Base-by-base conservation (phyloP, 1,140 invertebrate species). In the Sinella curviseta region DNA sequence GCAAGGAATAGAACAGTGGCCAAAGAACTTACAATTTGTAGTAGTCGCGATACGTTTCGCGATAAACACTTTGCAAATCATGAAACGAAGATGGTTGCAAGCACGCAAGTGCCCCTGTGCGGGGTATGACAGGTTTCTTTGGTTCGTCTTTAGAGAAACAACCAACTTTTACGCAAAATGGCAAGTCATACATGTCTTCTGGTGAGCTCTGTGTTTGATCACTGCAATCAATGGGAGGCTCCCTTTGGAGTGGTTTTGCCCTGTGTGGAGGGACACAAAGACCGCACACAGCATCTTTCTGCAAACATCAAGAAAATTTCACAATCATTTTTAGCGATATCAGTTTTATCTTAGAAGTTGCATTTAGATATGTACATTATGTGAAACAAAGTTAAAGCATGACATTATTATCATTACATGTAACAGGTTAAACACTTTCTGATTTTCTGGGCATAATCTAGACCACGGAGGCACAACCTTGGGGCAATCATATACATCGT, bases 111-210 rank as follows among this genome's bases (percentile, higher is more conserved):
- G 20, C 39, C 8, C 39, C 39, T 48, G 8, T 48, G 39, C 39
- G 8, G 20, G 39, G 20, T 8, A 8, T 8, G 39, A 48, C 39
- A 48, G 8, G 39, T 48, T 12, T 12, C 20, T 48, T 8, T 48
- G 39, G 8, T 48, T 48, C 39, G 8, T 48, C 20, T 48, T 48
- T 20, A 12, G 20, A 48, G 39, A 20, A 20, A 8, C 20, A 12
- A 8, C 39, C 39, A 14, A 70, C 65, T 31, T 33, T 31, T 8
- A 70, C 65, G 3, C 65, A n/a, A 70, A 70, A 70, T 16, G 65
- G 65, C 4, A 70, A 30, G 31, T 70, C 65, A 70, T 70, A 70
- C 65, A 33, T 60, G 24, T 60, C 57, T 26, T 60, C 57, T 4
- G 39, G 39, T 4, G 4, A 8, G 4, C 4, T 4, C 17, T 48